phyloP scores from a whole-genome alignment of 1,140 invertebrate genomes.

The Apis dorsata region DNA sequence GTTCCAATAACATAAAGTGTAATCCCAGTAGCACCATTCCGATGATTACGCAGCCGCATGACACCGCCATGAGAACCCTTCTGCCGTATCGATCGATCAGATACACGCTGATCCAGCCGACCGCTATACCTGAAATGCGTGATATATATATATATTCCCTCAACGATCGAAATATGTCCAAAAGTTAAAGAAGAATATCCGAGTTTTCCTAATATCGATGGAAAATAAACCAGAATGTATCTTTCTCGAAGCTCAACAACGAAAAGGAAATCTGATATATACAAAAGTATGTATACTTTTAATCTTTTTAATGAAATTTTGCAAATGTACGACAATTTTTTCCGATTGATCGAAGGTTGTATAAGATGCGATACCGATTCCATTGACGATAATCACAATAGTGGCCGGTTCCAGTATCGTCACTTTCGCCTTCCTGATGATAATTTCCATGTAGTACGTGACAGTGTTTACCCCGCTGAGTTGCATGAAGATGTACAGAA shows the following conservation, averaged over 20 bases:
- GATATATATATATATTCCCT: no score
- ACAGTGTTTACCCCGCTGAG: constrained; percentile 88
- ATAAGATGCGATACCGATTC: constrained; percentile 81
- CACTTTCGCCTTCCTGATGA: constrained; percentile 83
- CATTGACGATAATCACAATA: constrained; percentile 84
- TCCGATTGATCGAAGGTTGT: no score
- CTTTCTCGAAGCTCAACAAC: no score
- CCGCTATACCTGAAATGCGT: constrained; percentile 39
- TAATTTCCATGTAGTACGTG: constrained; percentile 87
- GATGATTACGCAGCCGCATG: constrained; percentile 81
- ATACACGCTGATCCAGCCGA: constrained; percentile 35
- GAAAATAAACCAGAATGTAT: no score
- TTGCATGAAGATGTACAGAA: constrained; percentile 87
- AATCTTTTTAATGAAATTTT: no score
- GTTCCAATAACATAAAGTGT: constrained; percentile 83
- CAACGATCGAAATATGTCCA: no score
- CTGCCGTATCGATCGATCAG: constrained; percentile 87
- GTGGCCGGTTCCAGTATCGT: constrained; percentile 76
- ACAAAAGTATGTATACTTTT: no score
- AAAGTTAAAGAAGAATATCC: no score
- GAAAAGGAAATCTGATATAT: no score
- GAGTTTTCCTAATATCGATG: no score
- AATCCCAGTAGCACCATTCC: constrained; percentile 81
- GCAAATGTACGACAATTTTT: no score
- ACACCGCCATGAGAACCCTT: constrained; percentile 84